phyloP scores from a whole-genome alignment of 37 sponge, comb jelly and placozoan species.

The Ephydatia muelleri region DNA sequence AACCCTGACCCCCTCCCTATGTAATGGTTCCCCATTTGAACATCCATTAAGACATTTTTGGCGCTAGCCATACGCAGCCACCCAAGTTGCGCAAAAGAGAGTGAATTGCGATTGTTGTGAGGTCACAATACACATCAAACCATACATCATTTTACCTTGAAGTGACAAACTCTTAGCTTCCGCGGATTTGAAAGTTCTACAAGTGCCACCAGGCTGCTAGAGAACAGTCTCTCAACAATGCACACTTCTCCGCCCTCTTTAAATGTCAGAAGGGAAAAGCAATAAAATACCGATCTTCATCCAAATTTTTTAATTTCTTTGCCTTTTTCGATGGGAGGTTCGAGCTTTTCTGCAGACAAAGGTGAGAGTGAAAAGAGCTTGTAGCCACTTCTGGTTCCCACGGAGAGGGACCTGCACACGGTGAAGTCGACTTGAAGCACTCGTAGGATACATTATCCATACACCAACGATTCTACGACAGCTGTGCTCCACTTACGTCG shows the following conservation, averaged over 20 bases:
- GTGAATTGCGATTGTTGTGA: background rate
- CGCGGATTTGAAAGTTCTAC: conserved; percentile 83
- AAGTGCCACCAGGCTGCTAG: conserved; percentile 94
- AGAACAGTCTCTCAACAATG: conserved; percentile 94
- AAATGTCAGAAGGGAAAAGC: background rate
- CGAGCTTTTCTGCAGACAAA: conserved; percentile 22
- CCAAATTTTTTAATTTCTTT: background rate
- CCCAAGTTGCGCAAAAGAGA: background rate
- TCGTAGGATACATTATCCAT: background rate
- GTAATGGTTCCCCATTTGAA: background rate
- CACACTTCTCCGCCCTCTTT: conserved; percentile 86
- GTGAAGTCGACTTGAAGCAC: background rate
- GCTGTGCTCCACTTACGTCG: conserved; percentile 52
- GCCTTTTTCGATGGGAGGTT: conserved; percentile 70
- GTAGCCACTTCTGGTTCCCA: conserved; percentile 82
- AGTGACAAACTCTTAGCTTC: conserved; percentile 96
- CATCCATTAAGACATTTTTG: background rate
- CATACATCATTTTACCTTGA: conserved; percentile 61
- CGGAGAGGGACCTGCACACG: conserved; percentile 69
- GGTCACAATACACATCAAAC: background rate
- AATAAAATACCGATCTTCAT: background rate
- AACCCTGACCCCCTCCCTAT: too few relatives aligned
- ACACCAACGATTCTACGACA: background rate
- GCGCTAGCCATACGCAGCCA: background rate
- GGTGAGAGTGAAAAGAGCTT: conserved; percentile 66